phyloP scores from a whole-genome alignment of 2,888 invertebrate species.

The Dyspetes luteomarginatus region DNA sequence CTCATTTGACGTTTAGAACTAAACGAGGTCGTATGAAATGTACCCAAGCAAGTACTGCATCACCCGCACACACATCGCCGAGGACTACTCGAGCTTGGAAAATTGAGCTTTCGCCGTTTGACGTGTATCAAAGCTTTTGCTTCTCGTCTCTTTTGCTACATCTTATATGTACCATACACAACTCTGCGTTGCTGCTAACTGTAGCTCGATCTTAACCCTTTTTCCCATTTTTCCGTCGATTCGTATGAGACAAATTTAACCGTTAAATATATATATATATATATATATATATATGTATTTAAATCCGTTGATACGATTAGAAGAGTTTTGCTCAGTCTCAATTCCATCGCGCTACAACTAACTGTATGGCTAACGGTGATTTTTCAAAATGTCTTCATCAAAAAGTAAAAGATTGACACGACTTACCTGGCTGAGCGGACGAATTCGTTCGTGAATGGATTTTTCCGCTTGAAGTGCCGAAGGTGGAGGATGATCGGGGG shows the following conservation, averaged over 20 bases:
- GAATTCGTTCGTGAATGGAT: conserved; percentile 94
- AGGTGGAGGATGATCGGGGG: conserved; percentile 97
- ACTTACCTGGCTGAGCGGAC: conserved; percentile 95
- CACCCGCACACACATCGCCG: conserved; percentile 36
- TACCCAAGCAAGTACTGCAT: conserved; percentile 25
- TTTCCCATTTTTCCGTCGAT: background rate
- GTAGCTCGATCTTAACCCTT: background rate
- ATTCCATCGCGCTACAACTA: too few species aligned
- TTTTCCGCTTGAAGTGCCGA: conserved; percentile 94
- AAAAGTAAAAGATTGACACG: background rate
- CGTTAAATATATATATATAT: background rate
- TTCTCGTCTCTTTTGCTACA: conserved; percentile 28
- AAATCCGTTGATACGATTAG: too few species aligned
- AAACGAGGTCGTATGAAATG: conserved; percentile 33
- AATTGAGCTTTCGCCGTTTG: conserved; percentile 70
- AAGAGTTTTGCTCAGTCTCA: too few species aligned
- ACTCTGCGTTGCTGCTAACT: background rate
- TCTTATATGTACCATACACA: conserved; percentile 56
- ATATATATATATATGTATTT: too few species aligned
- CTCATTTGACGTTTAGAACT: conserved; percentile 64
- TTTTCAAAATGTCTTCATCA: too few species aligned
- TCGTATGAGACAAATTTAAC: background rate
- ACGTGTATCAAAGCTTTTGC: conserved; percentile 58
- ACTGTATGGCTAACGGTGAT: too few species aligned
- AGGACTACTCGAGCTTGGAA: conserved; percentile 61